phyloP scores from a whole-genome alignment of 2,888 invertebrate genomes.

The Parapristionchus giblindavisi region DNA sequence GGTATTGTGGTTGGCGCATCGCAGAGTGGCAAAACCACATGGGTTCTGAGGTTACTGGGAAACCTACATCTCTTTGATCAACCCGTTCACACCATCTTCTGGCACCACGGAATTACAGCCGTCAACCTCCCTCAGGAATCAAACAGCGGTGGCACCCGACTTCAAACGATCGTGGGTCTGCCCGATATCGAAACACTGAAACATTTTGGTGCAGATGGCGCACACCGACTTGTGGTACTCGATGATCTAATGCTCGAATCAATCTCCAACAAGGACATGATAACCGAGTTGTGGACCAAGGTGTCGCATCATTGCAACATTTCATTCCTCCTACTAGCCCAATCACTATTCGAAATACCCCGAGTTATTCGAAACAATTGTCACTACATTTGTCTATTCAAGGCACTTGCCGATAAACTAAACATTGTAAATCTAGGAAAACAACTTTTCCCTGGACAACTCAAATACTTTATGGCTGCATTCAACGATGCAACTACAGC shows the following conservation, averaged over 20 bases:
- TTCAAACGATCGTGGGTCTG: background rate
- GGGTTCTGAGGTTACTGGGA: background rate
- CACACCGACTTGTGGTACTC: background rate
- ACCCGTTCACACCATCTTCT: background rate
- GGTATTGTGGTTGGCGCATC: background rate
- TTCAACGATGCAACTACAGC: background rate
- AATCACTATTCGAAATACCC: conserved; percentile 15
- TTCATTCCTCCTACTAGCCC: background rate
- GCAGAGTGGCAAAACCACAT: conserved; percentile 1
- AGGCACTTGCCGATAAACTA: background rate
- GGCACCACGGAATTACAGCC: background rate
- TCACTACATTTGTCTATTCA: conserved; percentile 9
- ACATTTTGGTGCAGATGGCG: background rate
- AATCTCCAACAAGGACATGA: background rate
- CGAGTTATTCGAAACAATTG: background rate
- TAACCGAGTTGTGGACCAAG: background rate
- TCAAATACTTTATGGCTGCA: background rate
- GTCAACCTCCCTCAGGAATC: background rate
- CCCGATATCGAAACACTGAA: background rate
- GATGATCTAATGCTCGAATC: background rate
- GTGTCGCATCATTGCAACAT: background rate
- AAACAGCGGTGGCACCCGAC: no score
- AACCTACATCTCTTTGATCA: background rate
- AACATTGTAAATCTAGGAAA: background rate
- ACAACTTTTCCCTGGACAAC: conserved; percentile 5